Evolutionary conservation across 2,888 invertebrate species (phyloP).

Genomic region (Protodeltote pygarga): DNA sequence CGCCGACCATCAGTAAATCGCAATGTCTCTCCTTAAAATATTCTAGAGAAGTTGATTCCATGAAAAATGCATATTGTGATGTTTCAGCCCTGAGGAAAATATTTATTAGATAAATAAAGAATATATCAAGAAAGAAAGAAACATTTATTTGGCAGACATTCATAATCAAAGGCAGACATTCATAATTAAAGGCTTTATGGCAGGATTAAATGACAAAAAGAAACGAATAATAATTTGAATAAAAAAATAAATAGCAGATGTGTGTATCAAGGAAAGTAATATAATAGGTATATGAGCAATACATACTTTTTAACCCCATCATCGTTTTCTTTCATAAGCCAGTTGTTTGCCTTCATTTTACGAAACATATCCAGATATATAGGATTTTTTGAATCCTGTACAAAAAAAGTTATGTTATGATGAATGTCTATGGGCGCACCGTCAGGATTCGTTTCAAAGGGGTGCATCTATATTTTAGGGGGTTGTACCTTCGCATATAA

Average conservation of each 20-base stretch:
- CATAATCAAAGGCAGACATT: no score
- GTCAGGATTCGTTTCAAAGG: no score
- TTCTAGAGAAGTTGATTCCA: constrained; percentile 96
- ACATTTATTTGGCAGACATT: no score
- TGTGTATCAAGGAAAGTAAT: neutral
- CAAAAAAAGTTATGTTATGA: constrained; percentile 2
- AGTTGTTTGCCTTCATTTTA: constrained; percentile 89
- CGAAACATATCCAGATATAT: constrained; percentile 91
- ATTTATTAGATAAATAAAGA: neutral
- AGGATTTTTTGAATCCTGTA: constrained; percentile 90
- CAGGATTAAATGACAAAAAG: neutral
- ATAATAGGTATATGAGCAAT: neutral
- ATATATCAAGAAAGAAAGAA: neutral
- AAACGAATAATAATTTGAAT: neutral
- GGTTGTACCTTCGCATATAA: no score
- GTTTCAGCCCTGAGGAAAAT: constrained; percentile 74
- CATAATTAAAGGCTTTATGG: neutral
- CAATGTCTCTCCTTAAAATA: constrained; percentile 93
- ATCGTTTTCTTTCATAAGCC: constrained; percentile 86
- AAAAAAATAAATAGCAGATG: no score
- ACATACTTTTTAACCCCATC: constrained; percentile 87
- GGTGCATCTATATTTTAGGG: no score
- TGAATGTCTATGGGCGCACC: no score
- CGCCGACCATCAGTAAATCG: constrained; percentile 90
- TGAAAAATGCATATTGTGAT: constrained; percentile 92